A percentile compares a stretch with the other conserved stretches of the same genome.
Conservation (phyloP, 2,797 vertebrate genomes). For the Chelon labrosus region DNA sequence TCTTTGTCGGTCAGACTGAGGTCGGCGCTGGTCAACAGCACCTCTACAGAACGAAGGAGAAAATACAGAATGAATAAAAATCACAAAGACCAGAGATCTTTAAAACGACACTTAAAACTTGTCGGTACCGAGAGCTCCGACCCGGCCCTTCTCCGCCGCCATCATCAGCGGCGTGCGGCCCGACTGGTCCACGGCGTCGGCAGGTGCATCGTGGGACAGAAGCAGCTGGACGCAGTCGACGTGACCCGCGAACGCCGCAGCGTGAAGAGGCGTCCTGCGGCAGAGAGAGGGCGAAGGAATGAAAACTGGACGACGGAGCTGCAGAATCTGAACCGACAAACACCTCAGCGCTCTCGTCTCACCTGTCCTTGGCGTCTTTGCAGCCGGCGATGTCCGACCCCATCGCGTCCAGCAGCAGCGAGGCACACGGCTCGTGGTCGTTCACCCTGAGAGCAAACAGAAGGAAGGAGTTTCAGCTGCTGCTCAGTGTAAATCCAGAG, state of each 20-base stretch:
- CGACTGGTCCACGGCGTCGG: constrained; percentile 86
- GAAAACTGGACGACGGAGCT: neutral
- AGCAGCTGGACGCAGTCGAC: constrained; percentile 94
- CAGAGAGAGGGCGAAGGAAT: too few species aligned
- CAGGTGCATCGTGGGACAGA: constrained; percentile 88
- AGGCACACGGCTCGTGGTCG: constrained; percentile 93
- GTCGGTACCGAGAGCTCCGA: constrained; percentile 86
- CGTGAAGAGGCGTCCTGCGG: constrained; percentile 91
- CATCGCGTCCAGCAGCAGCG: constrained; percentile 92
- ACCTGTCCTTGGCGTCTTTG: constrained; percentile 94
- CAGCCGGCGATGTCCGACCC: constrained; percentile 91
- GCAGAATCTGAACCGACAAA: neutral
- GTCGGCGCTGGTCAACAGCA: constrained; percentile 88
- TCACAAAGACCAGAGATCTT: neutral
- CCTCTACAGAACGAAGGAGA: constrained; percentile 80
- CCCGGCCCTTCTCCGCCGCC: constrained; percentile 89
- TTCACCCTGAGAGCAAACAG: constrained; percentile 86
- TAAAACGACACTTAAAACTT: neutral
- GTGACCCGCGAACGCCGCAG: constrained; percentile 92
- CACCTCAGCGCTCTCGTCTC: constrained; percentile 4
- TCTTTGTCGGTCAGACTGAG: constrained; percentile 90
- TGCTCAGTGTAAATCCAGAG: too few species aligned
- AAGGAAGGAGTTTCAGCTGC: neutral
- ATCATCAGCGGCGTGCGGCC: constrained; percentile 92
- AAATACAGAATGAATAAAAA: neutral